Base-by-base conservation (phyloP, 2,888 invertebrate species). In the Enoplolaimus lenunculus region DNA sequence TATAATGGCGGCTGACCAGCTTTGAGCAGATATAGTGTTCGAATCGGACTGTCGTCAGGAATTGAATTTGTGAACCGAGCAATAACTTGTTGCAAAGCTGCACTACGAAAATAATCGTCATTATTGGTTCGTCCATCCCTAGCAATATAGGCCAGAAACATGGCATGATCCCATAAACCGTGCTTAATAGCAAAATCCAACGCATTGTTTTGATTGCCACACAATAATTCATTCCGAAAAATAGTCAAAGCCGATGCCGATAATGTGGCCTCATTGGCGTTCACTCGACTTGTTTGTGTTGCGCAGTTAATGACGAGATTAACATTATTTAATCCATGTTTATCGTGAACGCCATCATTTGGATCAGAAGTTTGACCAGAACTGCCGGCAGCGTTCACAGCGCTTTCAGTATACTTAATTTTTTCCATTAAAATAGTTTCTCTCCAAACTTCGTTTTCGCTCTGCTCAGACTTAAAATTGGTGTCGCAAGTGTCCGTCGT, bases 81-180 rank as follows among this genome's bases (percentile, higher is more conserved):
- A 21, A 45, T 45, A 7, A 21, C 7, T 21, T 21, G 45, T 13
- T 21, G 21, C 7, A 45, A 21, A 7, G 21, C 21, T 21, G 45
- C 45, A 7, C 7, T 13, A n/a, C n/a, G n/a, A n/a, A n/a, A n/a
- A n/a, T n/a, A n/a, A n/a, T n/a, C n/a, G n/a, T n/a, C n/a, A n/a
- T n/a, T n/a, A n/a, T n/a, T n/a, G 16, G 89, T 88, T 75, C 91
- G 87, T 75, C 88, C 87, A 82, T 90, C 91, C 84, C 90, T 86
- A 85, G 90, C 90, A 74, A 88, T 88, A n/a, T n/a, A n/a, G 70
- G 93, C 89, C 80, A 95, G 85, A 82, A 90, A 89, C 77, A 94
- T 85, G 71, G 94, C 94, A 84, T 95, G 94, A 0, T 92, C 93
- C 95, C 95, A 95, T 73, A 93, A 85, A 75, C 87, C 87, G 80